Evolutionary conservation across 2,888 invertebrate species (phyloP), one percentile per base, ranked within the genome.

Genomic region (Leptopterna dolabrata): DNA sequence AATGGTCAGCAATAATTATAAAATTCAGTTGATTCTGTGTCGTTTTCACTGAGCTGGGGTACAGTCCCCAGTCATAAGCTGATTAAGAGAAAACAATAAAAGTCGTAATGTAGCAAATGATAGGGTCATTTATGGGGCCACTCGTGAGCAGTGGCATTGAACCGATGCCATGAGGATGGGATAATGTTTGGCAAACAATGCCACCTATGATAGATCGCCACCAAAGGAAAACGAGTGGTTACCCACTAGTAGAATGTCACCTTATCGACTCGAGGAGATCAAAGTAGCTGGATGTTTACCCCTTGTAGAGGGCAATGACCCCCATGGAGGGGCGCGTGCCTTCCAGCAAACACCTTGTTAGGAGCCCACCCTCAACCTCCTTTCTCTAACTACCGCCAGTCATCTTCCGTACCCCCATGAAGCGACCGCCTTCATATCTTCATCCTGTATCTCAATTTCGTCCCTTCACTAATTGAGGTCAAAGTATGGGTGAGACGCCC

Each of bases 281-380:
- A 78, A 78, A 78, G 78, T 78, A 43, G 78, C 45, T 11, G 45
- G 78, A 78, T 78, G 78, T 78, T 78, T 78, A 78, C 78, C 24
- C 78, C 78, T 45, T 27, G 41, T 43, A 19, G 73, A 41, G 78
- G 24, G 78, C 78, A 78, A 45, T 78, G 78, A 78, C 78, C 78
- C 27, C 45, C 41, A 43, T 73, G 36, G 36, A 41, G 73, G 73
- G 41, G 41, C 78, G 78, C 78, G 78, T 78, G 78, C 78, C 78
- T 78, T 24, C 78, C 78, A 78, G 43, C 36, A 78, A 78, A 78
- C 78, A 78, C 78, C 78, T 78, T 16, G 78, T 78, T 78, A 78
- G 78, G n/a, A 78, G 45, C 73, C 73, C n/a, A 14, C 73, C 73
- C 36, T 9, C 41, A 36, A 16, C 73, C 36, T 73, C 41, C 73